Conservation (phyloP, 2,888 invertebrate genomes). For the Scelioninae gen. 1 region DNA sequence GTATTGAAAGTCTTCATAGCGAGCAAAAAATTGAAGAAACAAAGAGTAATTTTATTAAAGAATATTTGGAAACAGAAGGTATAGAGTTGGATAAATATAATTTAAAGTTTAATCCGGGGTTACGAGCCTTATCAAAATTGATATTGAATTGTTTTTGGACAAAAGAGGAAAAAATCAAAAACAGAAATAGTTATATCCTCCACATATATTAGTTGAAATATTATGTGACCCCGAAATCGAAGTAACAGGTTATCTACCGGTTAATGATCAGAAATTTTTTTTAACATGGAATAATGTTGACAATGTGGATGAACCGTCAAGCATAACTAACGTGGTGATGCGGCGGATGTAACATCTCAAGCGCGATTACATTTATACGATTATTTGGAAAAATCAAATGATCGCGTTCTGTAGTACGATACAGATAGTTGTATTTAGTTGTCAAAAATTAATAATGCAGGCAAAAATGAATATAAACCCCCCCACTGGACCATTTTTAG, state of each 20-base stretch:
- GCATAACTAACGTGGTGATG: neutral
- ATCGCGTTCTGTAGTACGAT: slow-evolving; percentile 1
- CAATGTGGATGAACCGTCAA: no score
- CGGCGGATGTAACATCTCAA: neutral
- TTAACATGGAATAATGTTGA: no score
- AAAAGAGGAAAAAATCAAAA: slow-evolving; percentile 16
- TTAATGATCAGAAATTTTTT: neutral
- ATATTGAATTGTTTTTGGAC: slow-evolving; percentile 50
- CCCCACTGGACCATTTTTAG: no score
- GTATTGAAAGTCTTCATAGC: slow-evolving; percentile 2
- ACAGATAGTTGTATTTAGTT: slow-evolving; percentile 11
- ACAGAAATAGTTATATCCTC: slow-evolving; percentile 4
- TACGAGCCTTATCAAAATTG: slow-evolving; percentile 16
- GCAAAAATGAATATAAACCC: no score
- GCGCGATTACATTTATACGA: neutral
- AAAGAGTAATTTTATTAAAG: no score
- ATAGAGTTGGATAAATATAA: slow-evolving; percentile 12
- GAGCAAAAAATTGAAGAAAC: no score
- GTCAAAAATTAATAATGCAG: no score
- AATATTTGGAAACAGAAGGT: slow-evolving; percentile 7
- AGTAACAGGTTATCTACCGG: neutral
- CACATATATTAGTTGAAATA: no score
- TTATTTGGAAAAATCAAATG: neutral
- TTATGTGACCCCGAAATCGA: neutral
- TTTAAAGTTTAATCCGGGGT: slow-evolving; percentile 36